These are phyloP conservation scores for Syncerus caffer DNA, from an alignment of 2,797 vertebrate genomes.

Conservation along the genomic window DNA sequence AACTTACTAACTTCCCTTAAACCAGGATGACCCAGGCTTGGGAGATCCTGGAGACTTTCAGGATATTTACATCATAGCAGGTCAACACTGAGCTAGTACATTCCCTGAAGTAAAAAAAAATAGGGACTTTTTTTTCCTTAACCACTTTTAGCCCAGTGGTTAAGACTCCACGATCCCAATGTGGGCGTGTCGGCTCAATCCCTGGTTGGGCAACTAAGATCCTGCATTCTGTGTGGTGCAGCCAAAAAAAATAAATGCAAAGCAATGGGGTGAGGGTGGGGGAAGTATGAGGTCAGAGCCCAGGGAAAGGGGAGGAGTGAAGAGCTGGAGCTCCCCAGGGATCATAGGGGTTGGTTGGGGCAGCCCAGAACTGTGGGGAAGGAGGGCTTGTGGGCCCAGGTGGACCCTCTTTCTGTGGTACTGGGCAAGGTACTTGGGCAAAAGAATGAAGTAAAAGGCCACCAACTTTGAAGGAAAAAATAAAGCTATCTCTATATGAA, in stretches of 20 bases:
- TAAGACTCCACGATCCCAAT: background rate
- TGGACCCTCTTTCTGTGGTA: background rate
- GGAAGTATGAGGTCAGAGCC: background rate
- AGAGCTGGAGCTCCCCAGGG: background rate
- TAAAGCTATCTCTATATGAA: background rate
- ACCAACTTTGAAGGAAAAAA: slow-evolving; percentile 4
- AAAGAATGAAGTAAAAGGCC: background rate
- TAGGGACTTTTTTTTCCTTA: background rate
- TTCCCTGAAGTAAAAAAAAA: background rate
- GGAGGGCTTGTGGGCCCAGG: background rate
- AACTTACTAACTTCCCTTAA: background rate
- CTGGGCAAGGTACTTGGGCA: background rate
- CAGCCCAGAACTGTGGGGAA: background rate
- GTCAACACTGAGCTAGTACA: background rate
- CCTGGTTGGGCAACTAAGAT: background rate
- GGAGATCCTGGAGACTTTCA: background rate
- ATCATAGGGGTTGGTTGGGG: background rate
- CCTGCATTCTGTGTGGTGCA: background rate
- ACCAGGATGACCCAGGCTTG: background rate
- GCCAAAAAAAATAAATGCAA: background rate
- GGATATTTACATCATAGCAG: background rate
- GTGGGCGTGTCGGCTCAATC: background rate
- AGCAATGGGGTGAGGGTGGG: background rate
- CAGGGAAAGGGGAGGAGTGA: background rate
- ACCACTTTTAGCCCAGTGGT: background rate